Conservation (phyloP, 2,888 invertebrate genomes). For the Adelphocoris suturalis region DNA sequence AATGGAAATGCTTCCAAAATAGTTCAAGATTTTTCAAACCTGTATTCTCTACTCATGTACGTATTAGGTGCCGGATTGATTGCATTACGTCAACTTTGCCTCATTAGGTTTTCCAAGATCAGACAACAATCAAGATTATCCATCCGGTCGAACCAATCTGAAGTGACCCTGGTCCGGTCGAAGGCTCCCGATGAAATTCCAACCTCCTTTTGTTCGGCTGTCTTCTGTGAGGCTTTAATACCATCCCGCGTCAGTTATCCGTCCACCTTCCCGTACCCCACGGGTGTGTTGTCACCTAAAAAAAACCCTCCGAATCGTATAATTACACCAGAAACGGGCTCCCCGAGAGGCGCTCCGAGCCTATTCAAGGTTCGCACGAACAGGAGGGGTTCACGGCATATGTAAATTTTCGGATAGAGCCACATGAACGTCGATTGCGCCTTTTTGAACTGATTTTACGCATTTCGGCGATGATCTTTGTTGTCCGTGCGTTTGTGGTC, state of each 20-base stretch:
- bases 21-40: too few species aligned
- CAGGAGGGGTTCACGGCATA: background rate
- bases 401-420: background rate
- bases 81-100: too few species aligned
- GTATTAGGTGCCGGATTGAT: too few species aligned
- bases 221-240: background rate
- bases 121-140: background rate
- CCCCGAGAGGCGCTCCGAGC: background rate
- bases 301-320: background rate
- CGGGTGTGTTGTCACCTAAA: background rate
- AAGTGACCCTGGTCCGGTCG: background rate
- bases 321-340: background rate
- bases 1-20: too few species aligned
- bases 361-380: conserved; percentile 4
- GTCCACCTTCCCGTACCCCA: background rate
- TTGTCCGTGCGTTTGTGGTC: background rate
- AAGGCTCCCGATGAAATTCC: background rate
- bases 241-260: conserved; percentile 1
- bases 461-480: conserved; percentile 25
- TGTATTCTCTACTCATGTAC: too few species aligned
- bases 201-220: background rate
- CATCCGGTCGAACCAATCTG: background rate
- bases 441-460: conserved; percentile 6
- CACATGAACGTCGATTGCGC: conserved; percentile 16
- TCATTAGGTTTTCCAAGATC: too few species aligned